Percentiles rank a stretch among this genome's conserved stretches.
Evolutionary conservation across 2,113 vertebrate species (phyloP).

Genomic region (Collichthys lucidus): DNA sequence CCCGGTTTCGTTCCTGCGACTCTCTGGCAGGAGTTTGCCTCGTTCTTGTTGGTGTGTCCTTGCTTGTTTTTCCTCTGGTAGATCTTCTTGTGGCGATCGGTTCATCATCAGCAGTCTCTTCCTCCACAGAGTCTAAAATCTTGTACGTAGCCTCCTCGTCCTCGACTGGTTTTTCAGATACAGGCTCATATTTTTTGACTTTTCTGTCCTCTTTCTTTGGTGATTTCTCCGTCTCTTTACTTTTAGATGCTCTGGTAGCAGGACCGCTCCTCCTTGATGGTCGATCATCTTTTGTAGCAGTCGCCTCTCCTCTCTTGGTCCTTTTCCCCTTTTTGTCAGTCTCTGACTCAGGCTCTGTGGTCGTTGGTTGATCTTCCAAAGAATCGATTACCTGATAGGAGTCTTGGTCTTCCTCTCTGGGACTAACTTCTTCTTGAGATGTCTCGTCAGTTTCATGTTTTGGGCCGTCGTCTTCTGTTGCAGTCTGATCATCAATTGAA

Average conservation of each 20-base stretch:
- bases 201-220: constrained; percentile 32
- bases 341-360: constrained; percentile 17
- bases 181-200: background rate
- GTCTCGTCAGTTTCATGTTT: background rate
- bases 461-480: constrained; percentile 10
- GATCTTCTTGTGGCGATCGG: background rate
- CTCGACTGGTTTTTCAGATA: background rate
- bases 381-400: constrained; percentile 51
- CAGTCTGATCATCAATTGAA: constrained; percentile 40
- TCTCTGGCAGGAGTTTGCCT: constrained; percentile 43
- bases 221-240: constrained; percentile 35
- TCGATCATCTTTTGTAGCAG: background rate
- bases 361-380: constrained; percentile 51
- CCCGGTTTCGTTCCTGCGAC: constrained; percentile 23
- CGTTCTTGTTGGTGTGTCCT: constrained; percentile 14
- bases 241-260: constrained; percentile 15
- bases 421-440: constrained; percentile 10
- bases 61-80: constrained; percentile 41
- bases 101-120: constrained; percentile 18
- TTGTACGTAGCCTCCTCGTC: constrained; percentile 30
- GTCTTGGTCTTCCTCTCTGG: constrained; percentile 46
- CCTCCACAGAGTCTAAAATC: constrained; percentile 63
- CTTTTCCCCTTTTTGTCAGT: background rate
- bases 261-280: constrained; percentile 5
- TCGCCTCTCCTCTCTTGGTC: background rate